These are phyloP conservation scores for Gorsachius goisagi DNA, from an alignment of 2,113 vertebrate genomes.

Conservation along the genomic window DNA sequence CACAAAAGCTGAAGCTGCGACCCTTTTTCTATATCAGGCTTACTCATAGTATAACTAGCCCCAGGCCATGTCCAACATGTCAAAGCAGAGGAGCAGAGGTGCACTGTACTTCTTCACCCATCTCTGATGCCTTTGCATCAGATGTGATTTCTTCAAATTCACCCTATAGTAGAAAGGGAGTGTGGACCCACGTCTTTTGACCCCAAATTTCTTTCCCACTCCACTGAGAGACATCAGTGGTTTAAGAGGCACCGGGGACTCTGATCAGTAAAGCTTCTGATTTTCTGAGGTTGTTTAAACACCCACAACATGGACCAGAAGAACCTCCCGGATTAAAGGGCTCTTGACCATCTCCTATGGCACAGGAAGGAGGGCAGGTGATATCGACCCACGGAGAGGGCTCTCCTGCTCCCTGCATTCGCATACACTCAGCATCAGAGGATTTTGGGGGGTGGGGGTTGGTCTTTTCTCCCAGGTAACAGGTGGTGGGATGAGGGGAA, in stretches of 20 bases:
- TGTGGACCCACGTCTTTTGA: neutral
- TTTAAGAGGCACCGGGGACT: neutral
- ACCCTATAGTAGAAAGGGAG: accelerated
- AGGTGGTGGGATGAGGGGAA: too few species aligned
- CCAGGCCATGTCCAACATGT: neutral
- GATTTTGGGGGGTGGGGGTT: neutral
- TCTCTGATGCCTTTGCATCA: neutral
- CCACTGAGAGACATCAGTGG: neutral
- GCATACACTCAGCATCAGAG: neutral
- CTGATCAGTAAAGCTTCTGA: neutral
- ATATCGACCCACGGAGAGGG: accelerated
- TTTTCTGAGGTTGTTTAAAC: neutral
- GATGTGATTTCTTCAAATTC: neutral
- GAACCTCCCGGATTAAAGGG: neutral
- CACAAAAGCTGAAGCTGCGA: neutral
- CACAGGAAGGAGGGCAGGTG: neutral
- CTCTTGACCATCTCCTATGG: neutral
- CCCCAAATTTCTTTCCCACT: neutral
- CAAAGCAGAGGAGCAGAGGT: neutral
- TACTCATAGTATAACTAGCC: neutral
- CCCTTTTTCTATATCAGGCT: neutral
- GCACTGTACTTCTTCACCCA: neutral
- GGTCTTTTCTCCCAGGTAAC: too few species aligned
- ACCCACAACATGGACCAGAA: neutral
- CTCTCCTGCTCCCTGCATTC: neutral